Evolutionary conservation across 2,797 vertebrate genomes (phyloP).

Genomic region (Xiphorhynchus erythropygius): DNA sequence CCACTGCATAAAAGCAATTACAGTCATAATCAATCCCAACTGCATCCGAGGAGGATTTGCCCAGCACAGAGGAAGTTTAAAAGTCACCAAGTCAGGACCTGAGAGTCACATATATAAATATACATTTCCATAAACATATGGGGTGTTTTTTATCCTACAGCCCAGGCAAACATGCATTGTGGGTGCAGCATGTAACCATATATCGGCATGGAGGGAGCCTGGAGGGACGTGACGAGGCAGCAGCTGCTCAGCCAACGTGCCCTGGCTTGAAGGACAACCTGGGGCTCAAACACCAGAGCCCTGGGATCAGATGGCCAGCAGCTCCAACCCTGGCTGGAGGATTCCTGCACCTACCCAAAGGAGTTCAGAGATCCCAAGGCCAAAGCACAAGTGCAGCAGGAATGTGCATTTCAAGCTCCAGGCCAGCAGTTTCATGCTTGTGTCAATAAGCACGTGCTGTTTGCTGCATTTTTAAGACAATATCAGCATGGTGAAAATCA

Average conservation of each 20-base stretch:
- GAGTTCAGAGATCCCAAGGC: not conserved
- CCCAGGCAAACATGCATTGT: not conserved
- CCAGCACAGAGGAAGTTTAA: not conserved
- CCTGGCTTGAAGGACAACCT: constrained; percentile 57
- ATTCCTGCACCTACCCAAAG: not conserved
- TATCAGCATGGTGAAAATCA: not conserved
- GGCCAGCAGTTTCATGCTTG: not conserved
- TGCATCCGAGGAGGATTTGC: accelerated
- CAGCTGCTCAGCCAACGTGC: constrained; percentile 66
- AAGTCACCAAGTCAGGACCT: not conserved
- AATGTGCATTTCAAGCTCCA: not conserved
- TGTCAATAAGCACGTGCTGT: constrained; percentile 2
- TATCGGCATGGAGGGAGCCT: not conserved
- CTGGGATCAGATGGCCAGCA: constrained; percentile 30
- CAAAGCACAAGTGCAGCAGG: not conserved
- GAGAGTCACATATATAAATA: not conserved
- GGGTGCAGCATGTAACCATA: constrained; percentile 2
- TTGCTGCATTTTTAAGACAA: constrained; percentile 5
- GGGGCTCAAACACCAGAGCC: constrained; percentile 4
- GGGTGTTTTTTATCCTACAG: not conserved
- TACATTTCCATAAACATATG: not conserved
- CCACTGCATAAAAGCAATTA: not conserved
- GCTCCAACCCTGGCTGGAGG: not conserved
- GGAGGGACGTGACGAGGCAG: not conserved
- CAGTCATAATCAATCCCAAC: not conserved